These are phyloP conservation scores for Apus apus DNA, from an alignment of 2,113 vertebrate species.

Conservation along the genomic window DNA sequence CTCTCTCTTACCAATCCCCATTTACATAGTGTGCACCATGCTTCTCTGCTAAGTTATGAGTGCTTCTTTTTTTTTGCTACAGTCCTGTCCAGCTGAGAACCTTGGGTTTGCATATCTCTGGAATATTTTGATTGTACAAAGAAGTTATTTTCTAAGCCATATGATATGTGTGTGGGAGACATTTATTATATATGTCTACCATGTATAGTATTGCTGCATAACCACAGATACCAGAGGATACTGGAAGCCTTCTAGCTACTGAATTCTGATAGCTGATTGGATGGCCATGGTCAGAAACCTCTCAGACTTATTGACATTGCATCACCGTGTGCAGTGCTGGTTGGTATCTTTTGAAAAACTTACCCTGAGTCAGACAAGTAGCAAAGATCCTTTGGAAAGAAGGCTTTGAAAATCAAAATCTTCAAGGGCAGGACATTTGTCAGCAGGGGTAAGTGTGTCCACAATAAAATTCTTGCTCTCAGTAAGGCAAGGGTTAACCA, in stretches of 20 bases:
- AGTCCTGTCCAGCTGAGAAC: background rate
- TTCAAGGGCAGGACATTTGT: background rate
- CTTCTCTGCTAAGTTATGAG: background rate
- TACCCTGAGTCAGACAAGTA: background rate
- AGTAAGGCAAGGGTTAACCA: background rate
- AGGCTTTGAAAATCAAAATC: background rate
- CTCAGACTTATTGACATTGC: background rate
- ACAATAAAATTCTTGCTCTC: background rate
- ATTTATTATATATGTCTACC: background rate
- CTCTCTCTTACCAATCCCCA: background rate
- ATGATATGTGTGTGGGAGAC: background rate
- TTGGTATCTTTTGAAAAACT: background rate
- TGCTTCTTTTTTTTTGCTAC: background rate
- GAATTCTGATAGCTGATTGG: background rate
- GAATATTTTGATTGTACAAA: background rate
- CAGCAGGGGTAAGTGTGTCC: background rate
- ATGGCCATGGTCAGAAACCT: background rate
- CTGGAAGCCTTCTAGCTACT: background rate
- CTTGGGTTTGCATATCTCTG: background rate
- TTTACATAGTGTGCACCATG: accelerated
- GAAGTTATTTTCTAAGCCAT: background rate
- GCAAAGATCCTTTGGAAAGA: constrained; percentile 15
- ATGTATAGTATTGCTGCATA: background rate
- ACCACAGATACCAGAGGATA: background rate
- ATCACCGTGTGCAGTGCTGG: background rate